A percentile compares a stretch with the other conserved stretches of the same genome.
Conservation (phyloP, 2,797 vertebrate species). For the Antrozous pallidus region DNA sequence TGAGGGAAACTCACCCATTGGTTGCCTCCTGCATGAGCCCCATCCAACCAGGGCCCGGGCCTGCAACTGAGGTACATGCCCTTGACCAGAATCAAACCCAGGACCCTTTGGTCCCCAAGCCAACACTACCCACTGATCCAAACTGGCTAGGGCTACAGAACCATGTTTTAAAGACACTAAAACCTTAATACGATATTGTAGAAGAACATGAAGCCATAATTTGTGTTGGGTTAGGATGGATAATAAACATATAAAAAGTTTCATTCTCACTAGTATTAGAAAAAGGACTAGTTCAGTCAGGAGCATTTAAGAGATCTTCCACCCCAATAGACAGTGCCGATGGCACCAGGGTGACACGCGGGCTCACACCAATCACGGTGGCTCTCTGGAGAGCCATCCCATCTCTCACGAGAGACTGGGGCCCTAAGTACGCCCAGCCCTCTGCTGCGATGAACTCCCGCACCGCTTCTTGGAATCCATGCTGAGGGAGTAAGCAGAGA, state of each 20-base stretch:
- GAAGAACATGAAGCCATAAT: not conserved
- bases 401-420: not conserved
- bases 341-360: not conserved
- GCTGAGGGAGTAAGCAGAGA: constrained; percentile 42
- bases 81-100: too few relatives aligned
- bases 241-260: not conserved
- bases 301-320: not conserved
- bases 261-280: not conserved
- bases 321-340: not conserved
- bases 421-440: not conserved
- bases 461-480: not conserved
- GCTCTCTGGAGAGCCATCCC: not conserved
- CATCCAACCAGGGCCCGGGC: too few relatives aligned
- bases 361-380: rapidly evolving
- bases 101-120: too few relatives aligned
- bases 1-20: too few relatives aligned
- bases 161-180: not conserved
- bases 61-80: too few relatives aligned
- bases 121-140: too few relatives aligned
- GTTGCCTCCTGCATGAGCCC: too few relatives aligned
- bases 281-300: not conserved
- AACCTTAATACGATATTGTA: not conserved
- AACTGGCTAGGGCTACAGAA: too few relatives aligned
- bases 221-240: not conserved
- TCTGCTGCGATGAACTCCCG: not conserved